Evolutionary conservation across 2,797 vertebrate species (phyloP).

Genomic region (Lepus oiostolus): DNA sequence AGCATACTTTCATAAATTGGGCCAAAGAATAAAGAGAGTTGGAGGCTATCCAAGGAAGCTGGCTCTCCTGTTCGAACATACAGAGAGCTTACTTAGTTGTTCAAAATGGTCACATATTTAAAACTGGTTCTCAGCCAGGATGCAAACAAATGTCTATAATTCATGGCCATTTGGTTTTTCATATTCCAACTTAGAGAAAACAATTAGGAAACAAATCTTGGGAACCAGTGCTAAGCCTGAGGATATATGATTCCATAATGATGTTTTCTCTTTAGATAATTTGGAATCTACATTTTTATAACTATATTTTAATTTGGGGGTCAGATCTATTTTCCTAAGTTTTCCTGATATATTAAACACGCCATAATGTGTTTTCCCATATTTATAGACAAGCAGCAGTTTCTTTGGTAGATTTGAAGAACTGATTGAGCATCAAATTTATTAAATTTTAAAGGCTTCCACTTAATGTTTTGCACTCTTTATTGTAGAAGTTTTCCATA

Average conservation of each 20-base stretch:
- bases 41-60: slow-evolving; percentile 44
- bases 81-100: not conserved
- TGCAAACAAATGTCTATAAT: slow-evolving; percentile 14
- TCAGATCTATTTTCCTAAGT: not conserved
- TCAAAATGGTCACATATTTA: slow-evolving; percentile 64
- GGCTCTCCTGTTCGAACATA: slow-evolving; percentile 4
- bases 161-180: not conserved
- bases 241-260: not conserved
- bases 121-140: slow-evolving; percentile 49
- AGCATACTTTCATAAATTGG: slow-evolving; percentile 39
- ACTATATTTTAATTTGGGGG: not conserved
- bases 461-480: too few relatives aligned
- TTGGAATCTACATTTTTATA: not conserved
- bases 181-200: not conserved
- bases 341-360: not conserved
- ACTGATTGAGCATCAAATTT: not conserved
- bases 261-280: not conserved
- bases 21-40: slow-evolving; percentile 53
- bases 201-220: not conserved
- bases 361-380: not conserved
- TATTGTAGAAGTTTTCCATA: too few relatives aligned
- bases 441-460: not conserved
- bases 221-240: not conserved
- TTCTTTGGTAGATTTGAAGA: not conserved
- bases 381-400: not conserved